Base-by-base conservation (phyloP, 2,888 invertebrate species). In the Orchestes rusci region DNA sequence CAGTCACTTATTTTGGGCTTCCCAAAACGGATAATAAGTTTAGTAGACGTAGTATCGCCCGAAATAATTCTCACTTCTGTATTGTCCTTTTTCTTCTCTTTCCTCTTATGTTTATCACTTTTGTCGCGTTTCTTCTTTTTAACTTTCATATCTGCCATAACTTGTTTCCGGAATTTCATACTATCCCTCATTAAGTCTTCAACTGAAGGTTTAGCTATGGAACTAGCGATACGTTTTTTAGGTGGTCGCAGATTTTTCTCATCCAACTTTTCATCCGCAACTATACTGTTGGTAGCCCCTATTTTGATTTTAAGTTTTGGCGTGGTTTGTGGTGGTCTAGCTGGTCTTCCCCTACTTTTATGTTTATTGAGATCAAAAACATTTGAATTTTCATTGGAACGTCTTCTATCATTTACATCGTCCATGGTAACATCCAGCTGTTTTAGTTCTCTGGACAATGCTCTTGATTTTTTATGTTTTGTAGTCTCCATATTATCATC, bases 91-190 rank as follows among this genome's bases (percentile, higher is more conserved):
- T 70, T 77, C 7, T 39, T 37, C 3, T 48, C 43, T 58, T 71
- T 75, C 55, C 73, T 75, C 52, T 72, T 75, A 66, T 69, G 72
- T 58, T 73, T 75, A 66, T 69, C 75, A 68, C 70, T 77, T 69
- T 61, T 62, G 42, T 70, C 70, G 36, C 56, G 55, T 43, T 72
- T 71, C 53, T 73, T 71, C 54, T 82, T 82, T 53, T 76, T 77
- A 56, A 80, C 81, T 47, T 82, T 82, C 60, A 89, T 88, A 59
- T 84, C 83, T 3, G 86, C 86, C 84, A 88, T 87, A 2, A 91
- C 82, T 74, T 77, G 79, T 51, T 83, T 79, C 12, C 91, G 75
- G 66, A 78, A 91, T 62, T 88, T 89, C 90, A 91, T 90, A 57
- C 84, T 87, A 59, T 90, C 87, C 2, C 88, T 77, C 51, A 81